phyloP scores from a whole-genome alignment of 2,797 vertebrate genomes.

The Tenualosa thibaudeaui region DNA sequence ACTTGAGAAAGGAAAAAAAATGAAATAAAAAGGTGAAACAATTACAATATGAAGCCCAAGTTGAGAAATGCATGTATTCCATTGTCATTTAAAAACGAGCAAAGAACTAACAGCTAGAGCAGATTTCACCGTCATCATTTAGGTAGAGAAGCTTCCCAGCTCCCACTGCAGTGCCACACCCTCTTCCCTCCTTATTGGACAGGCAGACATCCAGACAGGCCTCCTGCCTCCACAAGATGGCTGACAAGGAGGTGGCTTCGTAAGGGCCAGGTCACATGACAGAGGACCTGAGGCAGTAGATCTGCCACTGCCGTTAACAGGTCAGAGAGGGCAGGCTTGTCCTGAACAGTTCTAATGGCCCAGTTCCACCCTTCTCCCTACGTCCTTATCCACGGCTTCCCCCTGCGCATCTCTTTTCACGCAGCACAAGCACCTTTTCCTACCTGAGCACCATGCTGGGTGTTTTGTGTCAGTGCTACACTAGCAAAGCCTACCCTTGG shows the following conservation, averaged over 20 bases:
- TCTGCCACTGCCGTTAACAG: neutral
- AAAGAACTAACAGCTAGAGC: neutral
- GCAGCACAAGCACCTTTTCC: neutral
- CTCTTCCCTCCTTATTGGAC: neutral
- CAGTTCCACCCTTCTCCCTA: neutral
- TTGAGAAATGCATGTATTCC: constrained; percentile 43
- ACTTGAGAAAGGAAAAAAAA: constrained; percentile 11
- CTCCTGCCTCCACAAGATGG: constrained; percentile 33
- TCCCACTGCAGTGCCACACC: neutral
- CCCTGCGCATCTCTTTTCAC: neutral
- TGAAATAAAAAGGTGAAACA: constrained; percentile 1
- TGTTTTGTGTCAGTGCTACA: neutral
- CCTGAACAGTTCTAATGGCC: too few species aligned
- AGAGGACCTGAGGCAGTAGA: constrained; percentile 43
- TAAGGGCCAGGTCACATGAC: constrained; percentile 48
- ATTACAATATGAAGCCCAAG: constrained; percentile 54
- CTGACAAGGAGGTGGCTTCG: constrained; percentile 41
- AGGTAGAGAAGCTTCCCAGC: neutral
- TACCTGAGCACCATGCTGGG: neutral
- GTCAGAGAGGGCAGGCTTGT: neutral
- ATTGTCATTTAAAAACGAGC: constrained; percentile 40
- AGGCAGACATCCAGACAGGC: neutral
- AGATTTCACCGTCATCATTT: neutral
- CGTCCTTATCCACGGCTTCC: too few species aligned
- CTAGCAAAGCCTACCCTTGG: neutral